Percentiles rank a stretch among this genome's conserved stretches.
Conservation (phyloP, 2,888 invertebrate genomes). For the Temnothorax unifasciatus region DNA sequence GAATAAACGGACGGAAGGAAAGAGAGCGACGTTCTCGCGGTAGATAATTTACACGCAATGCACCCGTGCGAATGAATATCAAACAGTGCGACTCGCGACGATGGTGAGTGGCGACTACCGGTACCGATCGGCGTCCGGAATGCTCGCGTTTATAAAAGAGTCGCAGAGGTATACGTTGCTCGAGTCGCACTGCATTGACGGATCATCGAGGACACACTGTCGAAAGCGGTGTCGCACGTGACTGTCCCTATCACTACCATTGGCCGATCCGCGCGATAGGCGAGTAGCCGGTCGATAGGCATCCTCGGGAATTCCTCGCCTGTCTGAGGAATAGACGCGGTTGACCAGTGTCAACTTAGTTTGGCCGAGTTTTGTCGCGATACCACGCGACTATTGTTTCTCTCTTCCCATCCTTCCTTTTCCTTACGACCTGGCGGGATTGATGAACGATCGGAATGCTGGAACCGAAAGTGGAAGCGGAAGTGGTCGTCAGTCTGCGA, state of each 20-base stretch:
- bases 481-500: constrained; percentile 50
- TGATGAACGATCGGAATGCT: constrained; percentile 23
- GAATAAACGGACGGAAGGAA: not conserved
- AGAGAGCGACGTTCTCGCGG: not conserved
- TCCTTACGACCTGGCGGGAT: not conserved
- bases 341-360: constrained; percentile 61
- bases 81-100: not conserved
- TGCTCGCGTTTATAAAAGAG: not conserved
- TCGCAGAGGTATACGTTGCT: not conserved
- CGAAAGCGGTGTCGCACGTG: constrained; percentile 73
- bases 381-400: constrained; percentile 2
- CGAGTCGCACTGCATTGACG: constrained; percentile 40
- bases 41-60: not conserved
- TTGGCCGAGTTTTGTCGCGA: constrained; percentile 33
- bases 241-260: constrained; percentile 73
- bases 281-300: constrained; percentile 70
- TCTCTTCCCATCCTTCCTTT: constrained; percentile 18
- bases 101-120: not conserved
- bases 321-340: constrained; percentile 43
- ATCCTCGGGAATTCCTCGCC: constrained; percentile 68
- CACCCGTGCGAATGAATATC: not conserved
- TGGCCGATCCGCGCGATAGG: constrained; percentile 71
- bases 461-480: constrained; percentile 51
- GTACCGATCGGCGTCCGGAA: not conserved
- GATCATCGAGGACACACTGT: constrained; percentile 63